Base-by-base conservation (phyloP, 35 echinoderm and acorn worm species). In the Chiridota heheva region DNA sequence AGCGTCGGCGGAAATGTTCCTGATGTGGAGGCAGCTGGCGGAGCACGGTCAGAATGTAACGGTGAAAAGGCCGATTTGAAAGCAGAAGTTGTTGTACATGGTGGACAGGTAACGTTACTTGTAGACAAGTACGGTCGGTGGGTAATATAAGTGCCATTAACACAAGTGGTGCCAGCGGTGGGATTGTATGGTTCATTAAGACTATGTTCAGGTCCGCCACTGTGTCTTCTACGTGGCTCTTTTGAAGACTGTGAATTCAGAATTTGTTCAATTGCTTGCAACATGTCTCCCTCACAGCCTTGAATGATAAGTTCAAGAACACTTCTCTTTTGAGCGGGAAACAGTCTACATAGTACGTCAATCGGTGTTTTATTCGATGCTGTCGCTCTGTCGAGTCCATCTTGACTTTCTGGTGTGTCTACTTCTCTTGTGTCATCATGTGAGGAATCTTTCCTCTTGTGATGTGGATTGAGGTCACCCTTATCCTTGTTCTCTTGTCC, bases 31-130 rank as follows among this genome's bases (percentile, higher is more conserved):
- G 87, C 78, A 18, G 87, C 89, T 29, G 89, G 46, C 41, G 86
- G 72, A 5, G 85, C 58, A 69, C 89, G 87, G 37, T 84, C 90
- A 20, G 88, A 38, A 18, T 79, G 76, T 45, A 98, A 63, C 15
- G 95, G 95, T 3, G 95, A 98, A 70, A 98, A 98, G 39, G 95
- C 95, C 17, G 95, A 98, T 44, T 92, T 98, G 31, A 98, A 80
- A 49, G 89, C 95, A 35, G 89, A 67, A 18, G 95, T 57, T 48
- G 74, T 84, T 34, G 82, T 44, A 37, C 78, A 76, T 3, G 89
- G 84, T 22, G 84, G 75, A 22, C 39, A 78, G 27, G 62, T 58
- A 49, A 78, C 62, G 37, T 78, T 49, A 78, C 75, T 86, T 30
- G 85, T 81, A 15, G 88, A 85, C 13, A 98, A 48, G 32, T 98